These are phyloP conservation scores for Neoarius graeffei DNA, from an alignment of 2,113 vertebrate genomes.

Conservation along the genomic window DNA sequence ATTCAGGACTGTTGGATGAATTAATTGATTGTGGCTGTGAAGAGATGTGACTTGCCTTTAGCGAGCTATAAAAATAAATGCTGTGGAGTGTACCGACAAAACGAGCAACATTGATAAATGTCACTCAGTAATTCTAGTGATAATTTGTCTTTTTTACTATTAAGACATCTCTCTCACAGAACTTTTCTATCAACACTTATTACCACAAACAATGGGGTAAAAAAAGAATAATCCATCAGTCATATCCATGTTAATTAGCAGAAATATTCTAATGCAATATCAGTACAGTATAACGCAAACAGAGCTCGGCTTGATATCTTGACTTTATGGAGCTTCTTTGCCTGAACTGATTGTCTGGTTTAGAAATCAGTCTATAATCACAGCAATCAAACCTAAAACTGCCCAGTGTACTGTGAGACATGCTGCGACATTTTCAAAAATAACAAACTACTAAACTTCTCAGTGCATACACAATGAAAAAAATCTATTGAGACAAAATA, in stretches of 20 bases:
- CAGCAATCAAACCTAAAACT: not conserved
- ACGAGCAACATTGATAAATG: conserved; percentile 5
- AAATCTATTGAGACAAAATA: not conserved
- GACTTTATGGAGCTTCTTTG: not conserved
- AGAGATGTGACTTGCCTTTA: conserved; percentile 12
- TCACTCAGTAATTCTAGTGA: not conserved
- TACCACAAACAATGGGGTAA: not conserved
- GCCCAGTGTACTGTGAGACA: not conserved
- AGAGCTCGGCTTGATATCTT: not conserved
- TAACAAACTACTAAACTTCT: not conserved
- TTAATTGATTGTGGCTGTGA: conserved; percentile 36
- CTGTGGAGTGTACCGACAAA: not conserved
- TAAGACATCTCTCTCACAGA: not conserved
- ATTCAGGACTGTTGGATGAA: conserved; percentile 36
- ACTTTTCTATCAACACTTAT: not conserved
- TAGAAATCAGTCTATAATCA: not conserved
- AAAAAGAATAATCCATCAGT: not conserved
- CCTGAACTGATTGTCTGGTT: not conserved
- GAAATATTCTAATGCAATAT: not conserved
- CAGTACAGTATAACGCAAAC: not conserved
- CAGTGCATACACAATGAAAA: not conserved
- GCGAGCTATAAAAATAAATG: not conserved
- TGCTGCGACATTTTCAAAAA: not conserved
- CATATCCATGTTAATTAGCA: not conserved
- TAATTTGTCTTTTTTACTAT: conserved; percentile 4